Evolutionary conservation across 1,140 invertebrate species (phyloP).

Genomic region (Pomacea maculata): DNA sequence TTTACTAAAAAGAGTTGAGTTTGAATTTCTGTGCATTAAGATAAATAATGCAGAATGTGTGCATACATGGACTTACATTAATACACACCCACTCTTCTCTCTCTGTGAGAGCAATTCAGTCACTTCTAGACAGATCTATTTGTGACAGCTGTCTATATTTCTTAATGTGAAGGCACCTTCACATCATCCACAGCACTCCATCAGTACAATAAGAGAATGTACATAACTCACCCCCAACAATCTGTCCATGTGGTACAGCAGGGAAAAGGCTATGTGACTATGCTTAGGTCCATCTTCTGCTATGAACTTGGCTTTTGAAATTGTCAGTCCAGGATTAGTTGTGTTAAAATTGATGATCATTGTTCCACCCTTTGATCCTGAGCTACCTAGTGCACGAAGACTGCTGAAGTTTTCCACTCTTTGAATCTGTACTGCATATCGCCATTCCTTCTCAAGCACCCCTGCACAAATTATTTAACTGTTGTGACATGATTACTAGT

Average conservation of each 20-base stretch:
- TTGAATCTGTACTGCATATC: conserved; percentile 33
- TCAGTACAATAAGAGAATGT: neutral
- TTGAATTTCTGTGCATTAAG: no score
- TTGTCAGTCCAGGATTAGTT: neutral
- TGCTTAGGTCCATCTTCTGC: conserved; percentile 43
- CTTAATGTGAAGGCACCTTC: no score
- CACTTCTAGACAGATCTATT: neutral
- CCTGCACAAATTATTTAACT: conserved; percentile 28
- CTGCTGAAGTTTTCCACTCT: conserved; percentile 28
- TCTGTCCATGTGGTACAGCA: conserved; percentile 51
- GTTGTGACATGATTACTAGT: neutral
- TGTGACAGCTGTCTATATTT: no score
- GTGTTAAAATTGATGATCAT: conserved; percentile 38
- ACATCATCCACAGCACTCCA: neutral
- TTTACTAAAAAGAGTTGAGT: no score
- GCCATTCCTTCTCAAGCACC: conserved; percentile 47
- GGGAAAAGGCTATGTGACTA: conserved; percentile 44
- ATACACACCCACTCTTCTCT: no score
- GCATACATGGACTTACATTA: no score
- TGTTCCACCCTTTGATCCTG: conserved; percentile 35
- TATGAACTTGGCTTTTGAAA: conserved; percentile 37
- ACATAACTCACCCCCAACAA: conserved; percentile 51
- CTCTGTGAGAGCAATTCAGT: neutral
- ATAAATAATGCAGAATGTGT: no score
- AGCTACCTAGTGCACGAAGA: conserved; percentile 18